Base-by-base conservation (phyloP, 2,797 vertebrate species). In the Spinus olivaceus region DNA sequence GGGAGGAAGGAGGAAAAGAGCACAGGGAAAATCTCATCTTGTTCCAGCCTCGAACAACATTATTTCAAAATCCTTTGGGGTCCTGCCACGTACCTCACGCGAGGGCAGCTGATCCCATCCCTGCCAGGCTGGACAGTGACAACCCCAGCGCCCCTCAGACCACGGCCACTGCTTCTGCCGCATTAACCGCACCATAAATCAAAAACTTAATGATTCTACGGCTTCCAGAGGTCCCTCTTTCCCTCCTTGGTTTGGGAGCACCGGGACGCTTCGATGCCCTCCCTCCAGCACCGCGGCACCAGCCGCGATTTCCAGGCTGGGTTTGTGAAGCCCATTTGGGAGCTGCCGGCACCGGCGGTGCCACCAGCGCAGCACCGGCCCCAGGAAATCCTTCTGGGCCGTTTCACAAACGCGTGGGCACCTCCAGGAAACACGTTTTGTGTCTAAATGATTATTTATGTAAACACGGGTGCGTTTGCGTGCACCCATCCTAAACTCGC, bases 401-500 rank as follows among this genome's bases (percentile, higher is more conserved):
- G 1, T 33, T 37, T 14, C 61, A 4, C 0, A 32, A 41, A 27
- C 8, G 13, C 4, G 6, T 3, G 10, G 2, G 49, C 42, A 28
- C 3, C 5, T 12, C 7, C 53, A 1, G 17, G 39, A 61, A 50
- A 22, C 37, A 2, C 5, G 6, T 10, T 80, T 46, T 37, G 2
- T 23, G 5, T 2, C 25, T 0, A 18, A 49, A 49, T 5, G n/a
- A 10, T 19, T 49, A 14, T 53, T 74, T 64, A 9, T 41, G 33
- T 5, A 32, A 64, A 61, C 50, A 10, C 12, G 11, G 7, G 22
- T 16, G 61, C 6, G 2, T 44, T 50, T 5, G 12, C 9, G 8
- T 1, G 44, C 19, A 19, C 5, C 20, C 23, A 23, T 9, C 50
- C 71, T 1, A 0, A 33, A 1, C 15, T 6, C 37, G 7, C 22